Evolutionary conservation across 2,888 invertebrate genomes (phyloP).

Genomic region (Palloptera scutellata): DNA sequence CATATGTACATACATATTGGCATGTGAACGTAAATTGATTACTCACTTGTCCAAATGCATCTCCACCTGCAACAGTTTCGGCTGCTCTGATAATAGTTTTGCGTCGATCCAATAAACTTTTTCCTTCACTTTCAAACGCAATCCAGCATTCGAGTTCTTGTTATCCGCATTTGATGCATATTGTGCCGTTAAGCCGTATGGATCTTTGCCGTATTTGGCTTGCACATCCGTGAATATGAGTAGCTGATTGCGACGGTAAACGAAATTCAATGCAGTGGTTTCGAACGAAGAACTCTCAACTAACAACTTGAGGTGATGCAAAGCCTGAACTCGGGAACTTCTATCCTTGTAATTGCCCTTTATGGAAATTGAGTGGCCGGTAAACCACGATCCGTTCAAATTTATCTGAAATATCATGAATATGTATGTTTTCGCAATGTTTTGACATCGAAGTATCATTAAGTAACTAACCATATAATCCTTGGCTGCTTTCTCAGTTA

Average conservation of each 20-base stretch:
- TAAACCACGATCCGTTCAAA: slow-evolving; percentile 81
- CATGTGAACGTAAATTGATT: neutral
- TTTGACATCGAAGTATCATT: neutral
- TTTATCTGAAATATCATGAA: slow-evolving; percentile 67
- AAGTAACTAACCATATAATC: slow-evolving; percentile 72
- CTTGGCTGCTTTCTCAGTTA: slow-evolving; percentile 73
- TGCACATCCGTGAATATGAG: slow-evolving; percentile 74
- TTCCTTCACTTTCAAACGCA: slow-evolving; percentile 69
- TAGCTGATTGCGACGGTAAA: slow-evolving; percentile 74
- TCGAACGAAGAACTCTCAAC: slow-evolving; percentile 78
- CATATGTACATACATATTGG: neutral
- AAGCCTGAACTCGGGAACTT: slow-evolving; percentile 72
- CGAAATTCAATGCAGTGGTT: slow-evolving; percentile 72
- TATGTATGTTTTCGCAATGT: neutral
- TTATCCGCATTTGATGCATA: slow-evolving; percentile 70
- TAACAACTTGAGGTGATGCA: slow-evolving; percentile 75
- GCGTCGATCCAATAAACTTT: slow-evolving; percentile 75
- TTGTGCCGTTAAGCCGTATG: slow-evolving; percentile 73
- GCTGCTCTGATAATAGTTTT: slow-evolving; percentile 72
- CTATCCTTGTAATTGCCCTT: slow-evolving; percentile 80
- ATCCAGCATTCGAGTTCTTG: slow-evolving; percentile 72
- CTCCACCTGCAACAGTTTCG: slow-evolving; percentile 73
- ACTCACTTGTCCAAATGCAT: slow-evolving; percentile 81
- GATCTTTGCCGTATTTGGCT: slow-evolving; percentile 70
- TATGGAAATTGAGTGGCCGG: slow-evolving; percentile 71